Base-by-base conservation (phyloP, 1,140 invertebrate species). In the Tetragnatha versicolor region DNA sequence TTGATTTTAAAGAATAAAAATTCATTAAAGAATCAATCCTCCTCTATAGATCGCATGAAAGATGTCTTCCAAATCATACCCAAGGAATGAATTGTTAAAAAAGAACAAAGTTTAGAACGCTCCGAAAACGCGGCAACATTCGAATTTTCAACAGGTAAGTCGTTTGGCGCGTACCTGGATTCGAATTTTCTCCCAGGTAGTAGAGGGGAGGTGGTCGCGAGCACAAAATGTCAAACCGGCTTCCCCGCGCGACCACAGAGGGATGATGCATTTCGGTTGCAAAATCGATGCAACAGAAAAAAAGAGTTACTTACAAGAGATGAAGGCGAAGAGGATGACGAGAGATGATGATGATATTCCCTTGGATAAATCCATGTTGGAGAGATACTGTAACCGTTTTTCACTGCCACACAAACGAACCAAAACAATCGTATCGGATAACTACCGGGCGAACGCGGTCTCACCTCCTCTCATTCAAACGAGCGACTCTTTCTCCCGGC, bases 391-490 rank as follows among this genome's bases (percentile, higher is more conserved):
- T 53, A 53, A 53, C 27, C 27, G 47, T 70, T 37, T 63, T 53
- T 53, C 35, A 47, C 66, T 70, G 60, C 66, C 47, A 53, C 47
- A 33, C 25, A 12, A 70, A 39, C 47, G 66, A 53, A 70, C 42
- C 47, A 70, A 47, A 70, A 70, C 47, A 51, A 55, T 70, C 49
- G 60, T 33, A 63, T 63, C 60, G 33, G 60, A 42, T 63, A 37
- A 35, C 66, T 53, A 49, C 49, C 31, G 27, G 55, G 55, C 66
- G 37, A 51, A 33, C 66, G 49, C 39, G 25, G n/a, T n/a, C 42
- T 17, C 31, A 53, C 66, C 66, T 70, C 66, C 14, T 61, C 33
- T 61, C 58, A 53, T 70, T 70, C 66, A 53, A 70, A 70, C 66
- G 49, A 29, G 66, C 66, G 66, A 33, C n/a, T 29, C 47, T 53